These are phyloP conservation scores for Galerucella nymphaeae DNA, from an alignment of 2,888 invertebrate genomes.

Conservation along the genomic window DNA sequence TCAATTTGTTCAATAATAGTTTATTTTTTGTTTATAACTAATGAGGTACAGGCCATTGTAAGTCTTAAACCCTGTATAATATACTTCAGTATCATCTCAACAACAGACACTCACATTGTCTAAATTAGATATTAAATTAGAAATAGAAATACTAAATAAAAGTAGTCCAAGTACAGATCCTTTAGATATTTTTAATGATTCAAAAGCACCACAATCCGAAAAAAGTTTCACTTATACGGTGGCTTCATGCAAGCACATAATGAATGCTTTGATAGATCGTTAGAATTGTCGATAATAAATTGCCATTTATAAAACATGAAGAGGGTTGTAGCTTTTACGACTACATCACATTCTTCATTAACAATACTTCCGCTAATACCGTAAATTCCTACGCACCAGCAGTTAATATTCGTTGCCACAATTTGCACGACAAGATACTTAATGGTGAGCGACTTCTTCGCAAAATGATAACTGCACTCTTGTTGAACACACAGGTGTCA, in stretches of 20 bases:
- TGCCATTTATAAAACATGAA: constrained; percentile 23
- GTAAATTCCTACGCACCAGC: constrained; percentile 30
- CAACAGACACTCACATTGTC: too few relatives aligned
- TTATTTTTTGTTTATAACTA: too few relatives aligned
- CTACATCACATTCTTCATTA: constrained; percentile 23
- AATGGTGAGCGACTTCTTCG: constrained; percentile 27
- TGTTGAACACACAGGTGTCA: constrained; percentile 46
- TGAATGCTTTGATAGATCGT: background rate
- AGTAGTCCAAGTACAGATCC: too few relatives aligned
- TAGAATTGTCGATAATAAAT: background rate
- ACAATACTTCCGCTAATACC: constrained; percentile 27
- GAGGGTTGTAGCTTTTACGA: constrained; percentile 9
- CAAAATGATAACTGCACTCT: constrained; percentile 44
- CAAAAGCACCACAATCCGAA: too few relatives aligned
- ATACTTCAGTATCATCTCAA: too few relatives aligned
- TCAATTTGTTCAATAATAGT: too few relatives aligned
- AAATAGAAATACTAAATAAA: too few relatives aligned
- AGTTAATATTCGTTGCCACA: constrained; percentile 31
- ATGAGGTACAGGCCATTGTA: too few relatives aligned
- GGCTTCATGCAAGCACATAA: background rate
- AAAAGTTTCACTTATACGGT: too few relatives aligned
- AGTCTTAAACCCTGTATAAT: too few relatives aligned
- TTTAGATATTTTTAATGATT: too few relatives aligned
- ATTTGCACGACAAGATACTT: constrained; percentile 28
- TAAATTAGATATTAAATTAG: too few relatives aligned